Percentiles rank a stretch among this genome's conserved stretches.
Evolutionary conservation across 2,888 invertebrate species (phyloP).

Genomic region (Amphipyra tragopoginis): DNA sequence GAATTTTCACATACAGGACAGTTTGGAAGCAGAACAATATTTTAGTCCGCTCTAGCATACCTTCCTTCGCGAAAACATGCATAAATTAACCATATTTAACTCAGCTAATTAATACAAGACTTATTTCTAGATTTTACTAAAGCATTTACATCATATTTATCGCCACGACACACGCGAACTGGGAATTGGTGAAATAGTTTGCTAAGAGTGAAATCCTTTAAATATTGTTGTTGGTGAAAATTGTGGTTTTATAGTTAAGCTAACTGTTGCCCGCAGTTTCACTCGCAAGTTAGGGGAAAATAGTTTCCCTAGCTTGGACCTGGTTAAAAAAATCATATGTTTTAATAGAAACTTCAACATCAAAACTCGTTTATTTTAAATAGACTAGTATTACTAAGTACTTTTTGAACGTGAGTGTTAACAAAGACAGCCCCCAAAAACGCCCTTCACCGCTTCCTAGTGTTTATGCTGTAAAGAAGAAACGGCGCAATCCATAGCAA

Average conservation of each 20-base stretch:
- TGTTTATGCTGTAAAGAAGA: too few relatives aligned
- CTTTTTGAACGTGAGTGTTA: too few relatives aligned
- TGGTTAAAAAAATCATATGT: too few relatives aligned
- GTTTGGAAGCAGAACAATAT: conserved; percentile 37
- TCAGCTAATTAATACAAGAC: conserved; percentile 61
- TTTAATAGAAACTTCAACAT: too few relatives aligned
- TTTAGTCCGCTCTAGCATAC: conserved; percentile 40
- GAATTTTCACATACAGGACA: conserved; percentile 43
- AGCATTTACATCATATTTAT: conserved; percentile 63
- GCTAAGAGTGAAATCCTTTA: conserved; percentile 27
- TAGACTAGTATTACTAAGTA: too few relatives aligned
- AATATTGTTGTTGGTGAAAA: conserved; percentile 4
- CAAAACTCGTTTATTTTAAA: too few relatives aligned
- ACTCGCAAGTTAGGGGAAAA: too few relatives aligned
- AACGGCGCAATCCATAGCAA: too few relatives aligned
- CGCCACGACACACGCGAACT: conserved; percentile 52
- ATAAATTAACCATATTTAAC: conserved; percentile 60
- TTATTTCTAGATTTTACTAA: conserved; percentile 61
- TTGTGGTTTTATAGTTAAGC: background rate
- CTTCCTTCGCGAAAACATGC: conserved; percentile 51
- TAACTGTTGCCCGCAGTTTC: too few relatives aligned
- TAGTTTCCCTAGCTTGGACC: too few relatives aligned
- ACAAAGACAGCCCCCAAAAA: too few relatives aligned
- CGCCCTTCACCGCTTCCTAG: too few relatives aligned
- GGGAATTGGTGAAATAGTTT: conserved; percentile 50